These are phyloP conservation scores for Ditylenchus weischeri DNA, from an alignment of 2,888 invertebrate species.

Conservation along the genomic window DNA sequence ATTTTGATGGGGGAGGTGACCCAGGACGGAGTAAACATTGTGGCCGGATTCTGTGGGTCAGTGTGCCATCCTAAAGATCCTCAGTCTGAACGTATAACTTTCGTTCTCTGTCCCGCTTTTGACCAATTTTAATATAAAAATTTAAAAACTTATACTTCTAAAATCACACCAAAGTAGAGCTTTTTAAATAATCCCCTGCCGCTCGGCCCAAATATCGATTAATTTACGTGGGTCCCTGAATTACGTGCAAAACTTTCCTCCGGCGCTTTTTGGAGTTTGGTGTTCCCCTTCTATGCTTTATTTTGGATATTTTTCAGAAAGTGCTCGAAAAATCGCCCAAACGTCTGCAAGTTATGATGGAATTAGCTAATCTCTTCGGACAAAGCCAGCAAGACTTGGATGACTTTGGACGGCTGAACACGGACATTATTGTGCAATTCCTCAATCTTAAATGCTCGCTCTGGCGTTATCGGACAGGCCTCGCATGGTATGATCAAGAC, in stretches of 20 bases:
- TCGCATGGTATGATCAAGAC: conserved; percentile 19
- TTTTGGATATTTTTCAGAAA: not conserved
- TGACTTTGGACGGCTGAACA: conserved; percentile 15
- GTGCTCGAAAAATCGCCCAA: conserved; percentile 9
- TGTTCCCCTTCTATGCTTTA: not conserved
- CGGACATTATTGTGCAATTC: conserved; percentile 13
- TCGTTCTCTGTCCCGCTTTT: too few species aligned
- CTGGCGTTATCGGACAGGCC: conserved; percentile 15
- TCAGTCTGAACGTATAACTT: too few species aligned
- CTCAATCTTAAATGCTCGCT: conserved; percentile 16
- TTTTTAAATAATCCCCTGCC: too few species aligned
- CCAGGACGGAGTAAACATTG: too few species aligned
- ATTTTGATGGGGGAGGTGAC: too few species aligned
- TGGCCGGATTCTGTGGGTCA: too few species aligned
- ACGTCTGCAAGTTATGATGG: conserved; percentile 10
- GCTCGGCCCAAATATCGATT: too few species aligned
- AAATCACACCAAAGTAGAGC: not conserved
- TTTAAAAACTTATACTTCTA: not conserved
- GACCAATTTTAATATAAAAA: too few species aligned
- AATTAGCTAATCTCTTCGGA: conserved; percentile 15
- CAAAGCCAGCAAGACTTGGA: conserved; percentile 4
- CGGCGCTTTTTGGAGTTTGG: too few species aligned
- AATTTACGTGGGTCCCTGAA: too few species aligned
- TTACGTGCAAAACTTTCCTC: too few species aligned
- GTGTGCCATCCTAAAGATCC: too few species aligned